These are phyloP conservation scores for Caranx melampygus DNA, from an alignment of 2,113 vertebrate genomes.

Conservation along the genomic window DNA sequence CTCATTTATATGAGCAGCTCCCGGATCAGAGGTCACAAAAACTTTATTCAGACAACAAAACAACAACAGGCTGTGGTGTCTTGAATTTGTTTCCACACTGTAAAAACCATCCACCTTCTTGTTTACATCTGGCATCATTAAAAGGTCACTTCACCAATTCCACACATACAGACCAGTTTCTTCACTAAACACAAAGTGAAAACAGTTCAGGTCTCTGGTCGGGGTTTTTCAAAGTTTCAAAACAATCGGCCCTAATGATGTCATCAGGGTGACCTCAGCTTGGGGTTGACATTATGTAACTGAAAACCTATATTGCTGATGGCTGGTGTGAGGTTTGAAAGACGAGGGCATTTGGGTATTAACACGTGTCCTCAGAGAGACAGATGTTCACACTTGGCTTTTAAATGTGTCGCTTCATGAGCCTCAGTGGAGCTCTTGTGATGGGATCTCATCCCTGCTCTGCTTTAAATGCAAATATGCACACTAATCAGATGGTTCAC, in stretches of 20 bases:
- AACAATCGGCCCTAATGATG: background rate
- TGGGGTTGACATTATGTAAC: background rate
- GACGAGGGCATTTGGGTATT: no score
- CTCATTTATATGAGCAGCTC: background rate
- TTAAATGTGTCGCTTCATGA: no score
- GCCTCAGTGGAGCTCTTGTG: no score
- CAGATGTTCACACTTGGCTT: no score
- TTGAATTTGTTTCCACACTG: background rate
- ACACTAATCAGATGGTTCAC: no score
- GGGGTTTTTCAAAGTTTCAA: no score
- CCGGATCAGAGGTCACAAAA: conserved; percentile 31
- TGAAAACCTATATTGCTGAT: background rate
- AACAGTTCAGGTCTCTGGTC: background rate
- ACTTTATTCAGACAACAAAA: conserved; percentile 1
- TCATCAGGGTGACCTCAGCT: background rate
- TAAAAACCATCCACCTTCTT: background rate
- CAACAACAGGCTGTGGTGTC: background rate
- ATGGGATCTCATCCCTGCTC: no score
- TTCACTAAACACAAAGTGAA: background rate
- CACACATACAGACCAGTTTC: background rate
- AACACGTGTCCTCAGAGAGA: background rate
- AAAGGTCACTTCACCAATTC: no score
- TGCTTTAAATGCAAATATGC: no score
- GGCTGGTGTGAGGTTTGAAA: background rate
- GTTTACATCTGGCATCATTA: no score